Evolutionary conservation across 2,113 vertebrate genomes (phyloP), one percentile per base, ranked within the genome.

Genomic region (Varanus komodoensis): DNA sequence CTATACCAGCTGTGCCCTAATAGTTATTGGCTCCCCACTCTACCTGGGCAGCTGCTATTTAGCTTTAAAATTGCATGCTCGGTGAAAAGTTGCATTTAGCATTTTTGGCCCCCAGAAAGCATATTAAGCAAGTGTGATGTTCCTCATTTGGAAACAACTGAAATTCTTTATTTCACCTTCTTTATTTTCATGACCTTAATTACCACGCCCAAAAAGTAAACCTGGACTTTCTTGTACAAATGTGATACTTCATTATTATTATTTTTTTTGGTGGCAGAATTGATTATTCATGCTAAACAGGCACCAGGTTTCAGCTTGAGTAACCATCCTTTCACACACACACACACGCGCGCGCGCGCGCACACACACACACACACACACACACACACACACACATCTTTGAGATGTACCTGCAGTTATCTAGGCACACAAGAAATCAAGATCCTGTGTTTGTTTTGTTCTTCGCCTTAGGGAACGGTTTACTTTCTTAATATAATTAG

Each of bases 401-500:
- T 82, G 87, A 84, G 69, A 38, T 85, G 21, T 12, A 69, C 17
- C 79, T 79, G n/a, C 57, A 52, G 73, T 92, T 27, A 75, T 77
- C 90, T 86, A 93, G 80, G 67, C 89, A 90, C 89, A 86, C 29
- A 80, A 73, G 38, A 86, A 93, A 93, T 93, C 90, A 91, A 90
- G 44, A 74, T 4, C 52, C 38, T 94, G 91, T 79, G 91, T 92
- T 95, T 23, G 9, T 25, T 86, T 54, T 57, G 61, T 64, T 84
- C 32, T 84, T 84, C 85, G 74, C 74, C 75, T 94, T 91, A 95
- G 90, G 79, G 94, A 94, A 92, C 89, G 84, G 32, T 34, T 94
- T 87, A 74, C 89, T 94, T 94, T 93, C 94, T 94, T 82, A 85
- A 80, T 91, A 80, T 89, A 91, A 91, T 91, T 95, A 95, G 67